Evolutionary conservation across 1,140 invertebrate genomes (phyloP), one percentile per base, ranked within the genome.

Genomic region (Leptinotarsa lineolata): DNA sequence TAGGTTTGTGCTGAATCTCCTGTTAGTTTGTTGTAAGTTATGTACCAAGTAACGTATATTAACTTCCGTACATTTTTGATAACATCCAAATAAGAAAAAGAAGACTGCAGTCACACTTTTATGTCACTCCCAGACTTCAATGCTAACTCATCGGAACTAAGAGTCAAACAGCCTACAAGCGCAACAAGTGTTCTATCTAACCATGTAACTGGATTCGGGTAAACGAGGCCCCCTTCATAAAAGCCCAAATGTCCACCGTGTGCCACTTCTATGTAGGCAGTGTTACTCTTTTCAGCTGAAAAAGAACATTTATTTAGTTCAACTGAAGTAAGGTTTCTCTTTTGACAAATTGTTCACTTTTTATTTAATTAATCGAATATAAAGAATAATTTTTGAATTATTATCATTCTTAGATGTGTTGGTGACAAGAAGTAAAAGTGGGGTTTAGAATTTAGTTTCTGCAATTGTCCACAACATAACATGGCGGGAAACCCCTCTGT

Each of bases 181-280:
- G 91, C 89, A 6, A 96, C 90, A 6, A 97, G 85, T 2, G 93
- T 90, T 63, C 94, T 89, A 85, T 97, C 95, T 60, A 97, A 83
- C 96, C 96, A 97, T 20, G 94, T 96, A 22, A 96, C 91, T 1
- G 93, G 92, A 79, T 95, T 93, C 0, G 95, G 95, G 81, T 93
- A 94, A 0, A 95, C 77, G 22, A 93, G 84, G 13, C 93, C 93
- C 6, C 94, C 94, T 85, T 97, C 95, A 83, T 96, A 96, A 84
- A 95, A 97, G 44, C 96, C 96, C 72, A 97, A 85, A 85, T 97
- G 96, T 11, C 96, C 96, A 6, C 95, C 95, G 83, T 97, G 95
- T 18, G 93, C 92, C 4, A 95, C 85, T 81, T 95, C 91, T 24
- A 96, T 86, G 78, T 93, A 95, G 69, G 94, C 86, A 3, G 89